Evolutionary conservation across 2,888 invertebrate species (phyloP), one percentile per base, ranked within the genome.

Genomic region (Brachylomia viminalis): DNA sequence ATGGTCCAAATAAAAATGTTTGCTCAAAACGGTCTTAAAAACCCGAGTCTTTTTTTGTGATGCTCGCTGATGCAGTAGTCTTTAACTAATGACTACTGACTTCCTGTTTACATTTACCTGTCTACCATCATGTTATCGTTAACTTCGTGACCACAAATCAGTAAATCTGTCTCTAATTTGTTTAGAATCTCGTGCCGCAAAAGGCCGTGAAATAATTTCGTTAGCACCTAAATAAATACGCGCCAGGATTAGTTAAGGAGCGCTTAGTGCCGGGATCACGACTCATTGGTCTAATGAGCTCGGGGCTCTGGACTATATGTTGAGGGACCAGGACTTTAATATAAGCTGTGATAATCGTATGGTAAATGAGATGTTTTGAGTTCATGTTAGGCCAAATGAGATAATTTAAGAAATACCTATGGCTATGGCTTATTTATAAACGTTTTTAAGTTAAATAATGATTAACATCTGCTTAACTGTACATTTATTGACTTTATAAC

Each of bases 111-210:
- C 15, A 52, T 66, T 5, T 66, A 49, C 15, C 15, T n/a, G n/a
- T n/a, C n/a, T 47, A 47, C 8, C 15, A n/a, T n/a, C 10, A 17
- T 33, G n/a, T 56, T 49, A 8, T 20, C 64, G 76, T 73, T 54
- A 2, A 30, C 38, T 66, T 75, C n/a, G 61, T 45, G 81, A 82
- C 84, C 79, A 52, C 47, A 56, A 65, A 65, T 72, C 66, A 72
- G 78, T 79, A 79, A 85, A 86, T 79, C 82, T 84, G 72, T 79
- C 74, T 73, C 70, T 89, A 83, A 88, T 87, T 89, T 86, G 80
- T 88, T 89, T 86, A 81, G 80, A 87, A 75, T 75, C 69, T 74
- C 82, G 83, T 84, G 79, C n/a, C n/a, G n/a, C n/a, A n/a, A n/a
- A n/a, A n/a, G 75, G 75, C 74, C 77, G 72, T 82, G 75, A 85